These are phyloP conservation scores for Ceratosolen solmsi DNA, from an alignment of 1,140 invertebrate genomes.

Conservation along the genomic window DNA sequence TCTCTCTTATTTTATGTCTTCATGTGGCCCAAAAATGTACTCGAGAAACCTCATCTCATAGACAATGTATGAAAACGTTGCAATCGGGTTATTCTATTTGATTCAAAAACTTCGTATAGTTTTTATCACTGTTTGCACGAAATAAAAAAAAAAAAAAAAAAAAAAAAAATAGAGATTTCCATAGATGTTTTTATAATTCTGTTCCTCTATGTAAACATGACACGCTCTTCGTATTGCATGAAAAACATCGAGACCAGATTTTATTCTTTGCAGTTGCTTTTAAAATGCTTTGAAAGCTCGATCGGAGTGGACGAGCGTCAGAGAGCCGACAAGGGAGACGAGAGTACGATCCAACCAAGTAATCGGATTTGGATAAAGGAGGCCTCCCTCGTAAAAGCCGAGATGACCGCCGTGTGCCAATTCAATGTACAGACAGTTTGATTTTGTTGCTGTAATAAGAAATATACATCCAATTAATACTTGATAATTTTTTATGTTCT, in stretches of 20 bases:
- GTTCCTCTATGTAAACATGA: not conserved
- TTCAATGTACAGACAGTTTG: slow-evolving; percentile 83
- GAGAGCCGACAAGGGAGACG: slow-evolving; percentile 81
- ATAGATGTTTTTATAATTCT: not conserved
- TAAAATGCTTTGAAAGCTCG: slow-evolving; percentile 66
- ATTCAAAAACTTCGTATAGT: slow-evolving; percentile 29
- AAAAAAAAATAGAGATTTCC: slow-evolving; percentile 33
- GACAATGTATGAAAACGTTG: slow-evolving; percentile 31
- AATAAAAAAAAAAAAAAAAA: too few species aligned
- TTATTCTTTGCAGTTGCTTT: slow-evolving; percentile 32
- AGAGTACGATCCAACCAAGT: slow-evolving; percentile 92
- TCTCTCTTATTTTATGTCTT: not conserved
- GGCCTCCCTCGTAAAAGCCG: slow-evolving; percentile 92
- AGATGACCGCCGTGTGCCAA: slow-evolving; percentile 92
- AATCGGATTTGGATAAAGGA: slow-evolving; percentile 87
- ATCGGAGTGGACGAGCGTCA: slow-evolving; percentile 77
- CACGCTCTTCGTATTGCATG: not conserved
- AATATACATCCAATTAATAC: not conserved
- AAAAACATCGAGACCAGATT: not conserved
- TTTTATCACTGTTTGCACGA: not conserved
- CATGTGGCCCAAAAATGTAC: not conserved
- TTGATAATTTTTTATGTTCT: too few species aligned
- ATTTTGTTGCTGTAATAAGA: slow-evolving; percentile 77
- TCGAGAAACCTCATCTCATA: slow-evolving; percentile 31
- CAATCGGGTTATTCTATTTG: not conserved